Evolutionary conservation across 2,113 vertebrate species (phyloP).

Genomic region (Lasiurus cinereus): DNA sequence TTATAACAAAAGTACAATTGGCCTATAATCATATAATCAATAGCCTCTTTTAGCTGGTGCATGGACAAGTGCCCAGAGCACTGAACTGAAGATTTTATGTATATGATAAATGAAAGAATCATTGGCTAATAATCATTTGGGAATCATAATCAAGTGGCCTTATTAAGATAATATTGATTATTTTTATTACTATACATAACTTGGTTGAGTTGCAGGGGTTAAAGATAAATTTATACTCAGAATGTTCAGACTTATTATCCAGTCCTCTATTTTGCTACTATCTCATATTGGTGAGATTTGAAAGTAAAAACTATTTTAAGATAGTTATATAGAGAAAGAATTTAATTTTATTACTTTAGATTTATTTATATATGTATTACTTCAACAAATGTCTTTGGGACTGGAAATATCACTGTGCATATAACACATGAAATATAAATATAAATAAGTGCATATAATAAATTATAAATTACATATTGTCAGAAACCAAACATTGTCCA

Average conservation of each 20-base stretch:
- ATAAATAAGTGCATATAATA: background rate
- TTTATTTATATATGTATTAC: background rate
- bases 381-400: background rate
- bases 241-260: background rate
- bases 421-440: background rate
- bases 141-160: background rate
- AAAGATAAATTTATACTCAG: conserved; percentile 24
- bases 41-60: background rate
- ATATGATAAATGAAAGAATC: background rate
- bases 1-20: conserved; percentile 55
- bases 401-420: background rate
- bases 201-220: background rate
- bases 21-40: background rate
- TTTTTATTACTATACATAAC: background rate
- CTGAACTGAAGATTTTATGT: background rate
- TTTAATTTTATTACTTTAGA: background rate
- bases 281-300: conserved; percentile 30
- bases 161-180: conserved; percentile 12
- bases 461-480: background rate
- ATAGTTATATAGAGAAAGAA: background rate
- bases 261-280: background rate
- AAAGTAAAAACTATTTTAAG: background rate
- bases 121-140: conserved; percentile 2
- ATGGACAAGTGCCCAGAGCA: background rate
- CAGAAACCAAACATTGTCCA: too few relatives aligned